Conservation (phyloP, 2,888 invertebrate species). For the Beris morrisii region DNA sequence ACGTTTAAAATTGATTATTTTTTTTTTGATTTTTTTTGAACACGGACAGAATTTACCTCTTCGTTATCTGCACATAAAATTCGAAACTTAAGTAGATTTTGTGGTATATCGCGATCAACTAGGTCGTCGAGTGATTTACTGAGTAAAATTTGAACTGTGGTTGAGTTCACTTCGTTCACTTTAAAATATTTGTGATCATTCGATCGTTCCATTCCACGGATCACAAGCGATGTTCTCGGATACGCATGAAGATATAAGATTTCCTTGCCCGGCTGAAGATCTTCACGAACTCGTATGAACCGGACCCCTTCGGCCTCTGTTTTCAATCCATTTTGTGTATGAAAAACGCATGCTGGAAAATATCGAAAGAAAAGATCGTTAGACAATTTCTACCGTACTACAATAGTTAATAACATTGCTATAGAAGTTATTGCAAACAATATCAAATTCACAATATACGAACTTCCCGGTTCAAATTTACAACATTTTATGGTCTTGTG, state of each 20-base stretch:
- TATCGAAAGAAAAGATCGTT: not conserved
- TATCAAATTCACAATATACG: too few species aligned
- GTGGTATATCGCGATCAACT: constrained; percentile 78
- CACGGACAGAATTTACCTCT: constrained; percentile 45
- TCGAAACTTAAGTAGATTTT: constrained; percentile 80
- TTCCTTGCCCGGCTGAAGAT: constrained; percentile 74
- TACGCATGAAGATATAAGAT: constrained; percentile 80
- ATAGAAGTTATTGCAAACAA: too few species aligned
- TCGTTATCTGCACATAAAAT: constrained; percentile 64
- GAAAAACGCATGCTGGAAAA: constrained; percentile 76
- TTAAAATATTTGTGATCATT: constrained; percentile 54
- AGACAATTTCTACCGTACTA: not conserved
- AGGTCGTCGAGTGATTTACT: constrained; percentile 77
- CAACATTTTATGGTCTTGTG: too few species aligned
- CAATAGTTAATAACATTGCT: too few species aligned
- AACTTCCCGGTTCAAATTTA: too few species aligned
- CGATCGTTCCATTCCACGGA: constrained; percentile 50
- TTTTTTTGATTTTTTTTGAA: constrained; percentile 13
- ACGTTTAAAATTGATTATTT: constrained; percentile 33
- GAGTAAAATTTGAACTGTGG: constrained; percentile 74
- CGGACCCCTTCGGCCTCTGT: constrained; percentile 70
- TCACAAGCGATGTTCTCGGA: constrained; percentile 63
- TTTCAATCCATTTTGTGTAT: constrained; percentile 62
- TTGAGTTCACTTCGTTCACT: constrained; percentile 70
- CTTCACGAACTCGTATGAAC: constrained; percentile 83